Evolutionary conservation across 1,140 invertebrate species (phyloP), one percentile per base, ranked within the genome.

Genomic region (Papilio polyxenes): DNA sequence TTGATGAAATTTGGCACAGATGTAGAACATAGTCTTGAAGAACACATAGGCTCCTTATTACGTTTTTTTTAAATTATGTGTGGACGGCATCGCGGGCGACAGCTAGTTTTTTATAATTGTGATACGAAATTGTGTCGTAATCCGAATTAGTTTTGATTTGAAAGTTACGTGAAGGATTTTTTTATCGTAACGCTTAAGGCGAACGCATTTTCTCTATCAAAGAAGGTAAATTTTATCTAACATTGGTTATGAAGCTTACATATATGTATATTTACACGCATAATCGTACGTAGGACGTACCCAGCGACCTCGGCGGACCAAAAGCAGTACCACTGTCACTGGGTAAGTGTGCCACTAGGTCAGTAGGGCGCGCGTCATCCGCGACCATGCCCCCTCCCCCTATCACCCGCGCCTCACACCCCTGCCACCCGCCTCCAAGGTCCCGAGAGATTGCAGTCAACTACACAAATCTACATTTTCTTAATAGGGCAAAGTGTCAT

Each of bases 321-420:
- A 94, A 94, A 94, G 91, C 90, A 94, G 92, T 92, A 91, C 90
- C 92, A 94, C 91, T 94, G 92, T 94, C 92, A 94, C 85, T 94
- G 87, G 92, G 92, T 93, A 94, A 94, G 90, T 94, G 92, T 94
- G 92, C 92, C 90, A 94, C 90, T 94, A 89, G 90, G 92, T 89
- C 92, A 94, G 91, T 94, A 85, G 92, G 92, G 86, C 92, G 92
- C 92, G 92, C 92, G 92, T 92, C 92, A 93, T 92, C 90, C 83
- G 87, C 88, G 91, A 85, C 92, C 92, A 84, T 92, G 91, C 86
- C 88, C 84, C 86, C 87, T 81, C 83, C 83, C 80, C 85, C 79
- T 82, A 20, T 49, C 69, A 80, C 82, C 83, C 83, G 81, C 82
- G 44, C 85, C 85, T 76, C 82, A 72, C 83, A 85, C 82, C 87